Base-by-base conservation (phyloP, 2,888 invertebrate species). In the Athalia cordata region DNA sequence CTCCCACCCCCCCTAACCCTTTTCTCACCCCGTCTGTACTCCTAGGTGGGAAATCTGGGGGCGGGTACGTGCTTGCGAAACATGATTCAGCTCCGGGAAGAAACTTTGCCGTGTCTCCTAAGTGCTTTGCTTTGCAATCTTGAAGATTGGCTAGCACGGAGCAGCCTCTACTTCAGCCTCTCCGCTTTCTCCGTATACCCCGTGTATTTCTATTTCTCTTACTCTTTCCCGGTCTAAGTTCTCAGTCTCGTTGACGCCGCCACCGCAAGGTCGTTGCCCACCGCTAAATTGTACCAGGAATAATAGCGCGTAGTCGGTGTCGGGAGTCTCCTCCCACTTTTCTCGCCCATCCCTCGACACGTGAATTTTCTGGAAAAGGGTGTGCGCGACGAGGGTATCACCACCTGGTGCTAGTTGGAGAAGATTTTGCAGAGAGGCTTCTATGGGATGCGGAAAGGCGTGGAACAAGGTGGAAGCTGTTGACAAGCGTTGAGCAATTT, bases 401-500 rank as follows among this genome's bases (percentile, higher is more conserved):
- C 29, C 67, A 67, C n/a, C 49, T 67, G 67, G 15, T 67, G 50
- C 67, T 59, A 59, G 8, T 59, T 7, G 59, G 11, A 59, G 59
- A n/a, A 11, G 9, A n/a, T n/a, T 5, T n/a, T n/a, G 59, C n/a
- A 59, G 11, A 5, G n/a, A 13, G 1, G 13, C 9, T 59, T n/a
- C n/a, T 59, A n/a, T 11, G 11, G 13, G 59, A 3, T 5, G 1
- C n/a, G 13, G 9, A 55, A 3, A 55, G n/a, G 55, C 55, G 8
- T 55, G 55, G 55, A 4, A n/a, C 55, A 55, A n/a, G 55, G 29
- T 66, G 49, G 74, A 79, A 64, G 80, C 77, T 80, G 82, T 85
- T 87, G 88, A 87, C 87, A 87, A 85, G 85, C 86, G 87, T 88
- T 88, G 85, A 87, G 86, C 87, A 89, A 89, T 89, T 89, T 89